Base-by-base conservation (phyloP, 2,797 vertebrate species). In the Prionace glauca region DNA sequence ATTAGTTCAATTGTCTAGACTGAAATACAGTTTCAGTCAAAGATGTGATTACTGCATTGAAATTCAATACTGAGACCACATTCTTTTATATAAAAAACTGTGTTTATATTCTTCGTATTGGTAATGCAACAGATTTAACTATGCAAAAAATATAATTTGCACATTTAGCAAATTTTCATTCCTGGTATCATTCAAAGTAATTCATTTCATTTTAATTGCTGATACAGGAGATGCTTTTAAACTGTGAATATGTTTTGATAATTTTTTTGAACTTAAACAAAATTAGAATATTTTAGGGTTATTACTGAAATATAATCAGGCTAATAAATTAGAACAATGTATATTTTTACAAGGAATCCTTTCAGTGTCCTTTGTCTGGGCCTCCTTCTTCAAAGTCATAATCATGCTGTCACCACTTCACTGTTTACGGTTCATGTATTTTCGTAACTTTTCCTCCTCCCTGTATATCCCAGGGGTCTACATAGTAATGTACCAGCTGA, bases 381-480 rank as follows among this genome's bases (percentile, higher is more conserved):
- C 60, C 26, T 18, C 16, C 41, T 77, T 56, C 86, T 91, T 77
- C 71, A 77, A 95, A 72, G 29, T 74, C 45, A 74, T 50, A 95
- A 77, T 71, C 41, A 32, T 74, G 93, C 18, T 95, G 93, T 95
- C 93, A 77, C 45, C 69, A 60, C 71, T 45, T 95, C 50, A 71
- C 65, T 77, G 93, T 77, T 94, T 77, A 77, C 22, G 45, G 93
- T 95, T 95, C 93, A 95, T 95, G 45, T 56, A 95, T 95, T 95
- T 95, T 74, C 56, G 93, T 56, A 74, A 95, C 93, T 95, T 94
- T 95, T 45, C 71, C 93, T 60, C 45, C 26, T 5, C 45, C 93
- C 93, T 26, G 32, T 5, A 45, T 56, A 77, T 95, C 93, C 93
- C 93, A 77, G 45, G 50, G 93, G 93, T 60, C 93, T 95, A 36